phyloP scores from a whole-genome alignment of 2,113 vertebrate species.

The Grammomys dolichurus region DNA sequence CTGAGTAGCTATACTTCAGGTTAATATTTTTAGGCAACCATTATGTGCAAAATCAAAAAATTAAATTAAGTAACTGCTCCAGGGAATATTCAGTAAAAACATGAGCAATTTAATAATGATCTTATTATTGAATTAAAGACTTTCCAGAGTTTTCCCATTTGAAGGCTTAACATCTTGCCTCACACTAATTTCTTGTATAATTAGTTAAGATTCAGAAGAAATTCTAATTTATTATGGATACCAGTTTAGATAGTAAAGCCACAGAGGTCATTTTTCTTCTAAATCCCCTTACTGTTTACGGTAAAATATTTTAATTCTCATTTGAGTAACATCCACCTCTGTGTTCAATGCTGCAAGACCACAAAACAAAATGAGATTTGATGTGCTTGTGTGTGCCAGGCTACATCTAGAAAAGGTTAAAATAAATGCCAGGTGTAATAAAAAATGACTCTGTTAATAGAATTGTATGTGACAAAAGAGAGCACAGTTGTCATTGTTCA shows the following conservation, averaged over 20 bases:
- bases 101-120: neutral
- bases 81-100: conserved; percentile 52
- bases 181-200: neutral
- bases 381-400: rapidly evolving
- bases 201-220: conserved; percentile 15
- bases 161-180: conserved; percentile 3
- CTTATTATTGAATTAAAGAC: conserved; percentile 42
- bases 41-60: conserved; percentile 42
- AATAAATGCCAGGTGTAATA: neutral
- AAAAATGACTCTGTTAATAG: conserved; percentile 19
- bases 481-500: conserved; percentile 22
- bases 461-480: neutral
- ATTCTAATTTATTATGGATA: conserved; percentile 15
- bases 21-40: conserved; percentile 71
- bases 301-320: neutral
- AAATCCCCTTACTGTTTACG: neutral
- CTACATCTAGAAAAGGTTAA: neutral
- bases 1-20: conserved; percentile 72
- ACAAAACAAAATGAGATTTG: conserved; percentile 1
- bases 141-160: conserved; percentile 18
- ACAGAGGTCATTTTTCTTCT: neutral
- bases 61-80: conserved; percentile 33
- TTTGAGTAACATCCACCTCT: neutral
- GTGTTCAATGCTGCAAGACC: conserved; percentile 3
- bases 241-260: neutral